Percentiles rank a stretch among this genome's conserved stretches.
These are phyloP conservation scores for Diplogasteroides magnus DNA, from an alignment of 1,140 invertebrate species.

Conservation along the genomic window DNA sequence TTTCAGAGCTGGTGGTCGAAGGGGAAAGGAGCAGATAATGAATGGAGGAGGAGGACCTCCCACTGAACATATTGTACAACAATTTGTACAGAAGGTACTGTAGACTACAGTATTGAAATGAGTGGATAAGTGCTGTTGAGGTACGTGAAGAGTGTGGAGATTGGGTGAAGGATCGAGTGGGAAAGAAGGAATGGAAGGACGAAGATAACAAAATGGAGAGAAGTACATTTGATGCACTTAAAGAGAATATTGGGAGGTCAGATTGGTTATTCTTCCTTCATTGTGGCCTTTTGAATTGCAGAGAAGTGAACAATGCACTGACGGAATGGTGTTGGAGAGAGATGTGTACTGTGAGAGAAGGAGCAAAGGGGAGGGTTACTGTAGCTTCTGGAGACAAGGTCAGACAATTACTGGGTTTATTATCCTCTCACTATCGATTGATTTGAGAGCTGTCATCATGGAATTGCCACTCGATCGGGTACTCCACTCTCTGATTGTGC, in stretches of 20 bases:
- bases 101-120: too few species aligned
- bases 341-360: slow-evolving; percentile 19
- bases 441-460: not conserved
- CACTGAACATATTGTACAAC: slow-evolving; percentile 15
- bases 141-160: not conserved
- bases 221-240: not conserved
- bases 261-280: not conserved
- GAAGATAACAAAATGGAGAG: slow-evolving; percentile 8
- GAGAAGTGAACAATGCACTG: slow-evolving; percentile 6
- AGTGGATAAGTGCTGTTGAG: not conserved
- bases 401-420: too few species aligned
- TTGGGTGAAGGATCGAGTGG: not conserved
- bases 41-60: not conserved
- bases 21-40: not conserved
- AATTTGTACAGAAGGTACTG: slow-evolving; percentile 13
- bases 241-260: not conserved
- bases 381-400: not conserved
- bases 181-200: not conserved
- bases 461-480: not conserved
- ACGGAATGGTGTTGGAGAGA: slow-evolving; percentile 27
- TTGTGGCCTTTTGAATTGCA: not conserved
- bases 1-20: not conserved
- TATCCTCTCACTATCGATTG: too few species aligned
- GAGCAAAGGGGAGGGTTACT: not conserved
- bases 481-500: not conserved